Percentiles rank a stretch among this genome's conserved stretches.
These are phyloP conservation scores for Drosophila pachea DNA, from an alignment of 1,140 invertebrate genomes.

Conservation along the genomic window DNA sequence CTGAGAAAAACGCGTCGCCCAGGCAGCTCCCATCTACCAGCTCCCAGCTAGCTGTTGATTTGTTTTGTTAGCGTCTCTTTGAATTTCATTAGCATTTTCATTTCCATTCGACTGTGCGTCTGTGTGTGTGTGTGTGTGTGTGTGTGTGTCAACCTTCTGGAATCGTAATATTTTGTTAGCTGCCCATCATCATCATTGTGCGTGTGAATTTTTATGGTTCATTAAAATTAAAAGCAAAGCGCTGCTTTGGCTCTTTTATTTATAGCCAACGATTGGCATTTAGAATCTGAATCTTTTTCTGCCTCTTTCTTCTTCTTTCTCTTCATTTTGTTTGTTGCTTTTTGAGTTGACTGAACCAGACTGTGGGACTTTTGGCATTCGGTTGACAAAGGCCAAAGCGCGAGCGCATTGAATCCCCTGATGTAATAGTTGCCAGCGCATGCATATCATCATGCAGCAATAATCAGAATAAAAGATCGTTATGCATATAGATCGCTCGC, in stretches of 20 bases:
- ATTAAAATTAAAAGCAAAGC: slow-evolving; percentile 71
- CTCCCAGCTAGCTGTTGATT: slow-evolving; percentile 38
- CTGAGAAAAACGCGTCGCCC: slow-evolving; percentile 60
- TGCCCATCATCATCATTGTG: slow-evolving; percentile 36
- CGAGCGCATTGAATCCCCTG: slow-evolving; percentile 29
- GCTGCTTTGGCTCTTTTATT: slow-evolving; percentile 49
- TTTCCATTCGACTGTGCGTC: not conserved
- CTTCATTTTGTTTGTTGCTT: not conserved
- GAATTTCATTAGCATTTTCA: slow-evolving; percentile 68
- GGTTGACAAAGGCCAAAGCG: slow-evolving; percentile 24
- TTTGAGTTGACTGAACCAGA: slow-evolving; percentile 45
- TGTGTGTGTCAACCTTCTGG: slow-evolving; percentile 27
- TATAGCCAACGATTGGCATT: slow-evolving; percentile 66
- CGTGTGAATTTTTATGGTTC: slow-evolving; percentile 77
- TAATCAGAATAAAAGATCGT: too few species aligned
- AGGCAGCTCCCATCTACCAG: slow-evolving; percentile 1
- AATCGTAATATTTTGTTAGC: slow-evolving; percentile 49
- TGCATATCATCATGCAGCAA: slow-evolving; percentile 29
- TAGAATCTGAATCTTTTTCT: slow-evolving; percentile 22
- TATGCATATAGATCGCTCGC: not conserved
- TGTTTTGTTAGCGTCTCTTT: slow-evolving; percentile 69
- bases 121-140: not conserved
- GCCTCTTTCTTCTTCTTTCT: not conserved
- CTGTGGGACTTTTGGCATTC: slow-evolving; percentile 49
- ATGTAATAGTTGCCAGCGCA: slow-evolving; percentile 30